These are phyloP conservation scores for Stegophylla sp. DNA, from an alignment of 2,888 invertebrate genomes.

Conservation along the genomic window DNA sequence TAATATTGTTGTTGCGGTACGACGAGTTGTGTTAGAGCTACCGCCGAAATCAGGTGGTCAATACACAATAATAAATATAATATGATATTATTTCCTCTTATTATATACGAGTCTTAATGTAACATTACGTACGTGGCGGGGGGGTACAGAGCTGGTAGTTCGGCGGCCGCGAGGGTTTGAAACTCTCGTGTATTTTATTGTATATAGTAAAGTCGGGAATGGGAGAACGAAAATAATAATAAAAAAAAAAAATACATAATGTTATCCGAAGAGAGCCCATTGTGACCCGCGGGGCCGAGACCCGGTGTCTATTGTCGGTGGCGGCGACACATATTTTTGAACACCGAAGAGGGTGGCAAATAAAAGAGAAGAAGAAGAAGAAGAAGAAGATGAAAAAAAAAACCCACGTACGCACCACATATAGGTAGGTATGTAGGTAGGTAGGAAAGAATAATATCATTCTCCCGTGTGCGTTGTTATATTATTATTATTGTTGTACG, in stretches of 20 bases:
- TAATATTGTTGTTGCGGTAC: neutral
- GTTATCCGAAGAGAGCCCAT: constrained; percentile 51
- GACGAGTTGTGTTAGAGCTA: neutral
- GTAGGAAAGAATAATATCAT: constrained; percentile 45
- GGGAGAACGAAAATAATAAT: neutral
- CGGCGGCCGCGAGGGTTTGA: too few species aligned
- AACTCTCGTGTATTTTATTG: too few species aligned
- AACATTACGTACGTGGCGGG: too few species aligned
- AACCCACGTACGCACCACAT: neutral
- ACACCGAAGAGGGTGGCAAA: neutral
- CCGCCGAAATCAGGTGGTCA: constrained; percentile 14
- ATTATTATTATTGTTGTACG: too few species aligned
- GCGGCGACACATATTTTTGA: constrained; percentile 50
- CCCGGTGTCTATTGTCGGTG: constrained; percentile 29
- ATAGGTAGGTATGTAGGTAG: neutral
- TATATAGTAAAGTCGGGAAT: neutral
- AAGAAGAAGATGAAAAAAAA: neutral
- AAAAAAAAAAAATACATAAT: constrained; percentile 47
- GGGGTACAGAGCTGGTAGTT: too few species aligned
- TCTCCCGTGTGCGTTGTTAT: neutral
- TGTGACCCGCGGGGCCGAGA: neutral
- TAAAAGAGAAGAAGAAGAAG: neutral
- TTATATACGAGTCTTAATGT: too few species aligned
- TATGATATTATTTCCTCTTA: constrained; percentile 6
- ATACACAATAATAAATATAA: constrained; percentile 8